These are phyloP conservation scores for Serripes groenlandicus DNA, from an alignment of 2,888 invertebrate species.

Conservation along the genomic window DNA sequence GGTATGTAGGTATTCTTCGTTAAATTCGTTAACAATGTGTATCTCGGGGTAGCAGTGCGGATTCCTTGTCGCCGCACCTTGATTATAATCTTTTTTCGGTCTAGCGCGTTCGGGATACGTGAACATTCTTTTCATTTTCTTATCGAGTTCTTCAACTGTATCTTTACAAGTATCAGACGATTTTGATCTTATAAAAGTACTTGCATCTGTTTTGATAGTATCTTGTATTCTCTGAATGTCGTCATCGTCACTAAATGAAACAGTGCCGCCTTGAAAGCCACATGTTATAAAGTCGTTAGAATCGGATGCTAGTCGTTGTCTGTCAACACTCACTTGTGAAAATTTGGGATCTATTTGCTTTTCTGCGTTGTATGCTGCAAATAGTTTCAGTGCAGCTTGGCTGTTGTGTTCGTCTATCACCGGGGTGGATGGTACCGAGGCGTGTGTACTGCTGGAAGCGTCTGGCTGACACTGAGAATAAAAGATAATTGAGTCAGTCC, in stretches of 20 bases:
- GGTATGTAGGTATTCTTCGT: constrained; percentile 27
- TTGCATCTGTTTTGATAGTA: constrained; percentile 39
- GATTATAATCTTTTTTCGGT: background rate
- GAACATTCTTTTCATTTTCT: constrained; percentile 1
- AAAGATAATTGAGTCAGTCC: too few species aligned
- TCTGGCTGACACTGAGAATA: too few species aligned
- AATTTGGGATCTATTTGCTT: constrained; percentile 29
- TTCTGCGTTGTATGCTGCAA: constrained; percentile 72
- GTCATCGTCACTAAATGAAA: constrained; percentile 35
- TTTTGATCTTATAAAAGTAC: constrained; percentile 14
- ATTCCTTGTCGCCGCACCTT: background rate
- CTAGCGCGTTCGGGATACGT: background rate
- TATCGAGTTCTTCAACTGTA: background rate
- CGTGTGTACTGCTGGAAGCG: background rate
- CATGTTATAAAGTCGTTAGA: constrained; percentile 18
- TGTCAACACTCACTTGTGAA: background rate
- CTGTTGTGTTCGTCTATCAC: constrained; percentile 50
- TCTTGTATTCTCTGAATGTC: constrained; percentile 4
- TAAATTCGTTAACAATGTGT: constrained; percentile 51
- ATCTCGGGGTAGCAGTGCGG: constrained; percentile 61
- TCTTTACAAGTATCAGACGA: constrained; percentile 20
- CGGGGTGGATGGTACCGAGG: constrained; percentile 54
- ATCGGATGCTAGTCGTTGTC: background rate
- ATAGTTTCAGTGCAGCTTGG: constrained; percentile 73
- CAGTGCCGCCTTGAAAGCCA: constrained; percentile 46